These are phyloP conservation scores for Ectobius pallidus DNA, from an alignment of 2,888 invertebrate species.

Conservation along the genomic window DNA sequence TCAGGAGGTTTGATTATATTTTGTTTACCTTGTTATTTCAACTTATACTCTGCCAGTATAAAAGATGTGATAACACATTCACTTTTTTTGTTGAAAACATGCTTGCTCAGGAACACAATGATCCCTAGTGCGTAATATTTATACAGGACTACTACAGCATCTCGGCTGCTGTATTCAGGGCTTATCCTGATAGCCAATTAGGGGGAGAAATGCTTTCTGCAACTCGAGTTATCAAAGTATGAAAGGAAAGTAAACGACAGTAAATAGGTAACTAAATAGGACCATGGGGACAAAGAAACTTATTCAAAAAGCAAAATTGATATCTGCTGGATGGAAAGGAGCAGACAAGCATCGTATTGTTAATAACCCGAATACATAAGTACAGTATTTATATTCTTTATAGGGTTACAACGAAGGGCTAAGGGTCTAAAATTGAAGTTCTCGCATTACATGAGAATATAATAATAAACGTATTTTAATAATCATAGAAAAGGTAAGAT, in stretches of 20 bases:
- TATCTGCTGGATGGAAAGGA: neutral
- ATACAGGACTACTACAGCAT: neutral
- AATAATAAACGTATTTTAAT: too few relatives aligned
- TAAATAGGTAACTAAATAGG: neutral
- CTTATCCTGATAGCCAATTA: slow-evolving; percentile 7
- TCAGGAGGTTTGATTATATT: neutral
- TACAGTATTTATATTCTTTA: too few relatives aligned
- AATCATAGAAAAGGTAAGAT: too few relatives aligned
- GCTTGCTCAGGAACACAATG: too few relatives aligned
- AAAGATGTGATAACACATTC: neutral
- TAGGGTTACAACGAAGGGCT: too few relatives aligned
- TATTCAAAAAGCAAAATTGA: neutral
- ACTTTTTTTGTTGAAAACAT: neutral
- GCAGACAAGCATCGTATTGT: neutral
- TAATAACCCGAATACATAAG: too few relatives aligned
- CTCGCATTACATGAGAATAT: too few relatives aligned
- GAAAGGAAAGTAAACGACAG: neutral
- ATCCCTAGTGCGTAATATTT: too few relatives aligned
- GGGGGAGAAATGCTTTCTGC: neutral
- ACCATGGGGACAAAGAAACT: neutral
- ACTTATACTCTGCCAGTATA: neutral
- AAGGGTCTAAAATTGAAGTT: too few relatives aligned
- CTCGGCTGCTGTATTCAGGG: neutral
- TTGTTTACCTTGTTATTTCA: neutral
- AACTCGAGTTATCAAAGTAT: neutral